phyloP scores from a whole-genome alignment of 2,113 vertebrate genomes.

The Colinus virginianus region DNA sequence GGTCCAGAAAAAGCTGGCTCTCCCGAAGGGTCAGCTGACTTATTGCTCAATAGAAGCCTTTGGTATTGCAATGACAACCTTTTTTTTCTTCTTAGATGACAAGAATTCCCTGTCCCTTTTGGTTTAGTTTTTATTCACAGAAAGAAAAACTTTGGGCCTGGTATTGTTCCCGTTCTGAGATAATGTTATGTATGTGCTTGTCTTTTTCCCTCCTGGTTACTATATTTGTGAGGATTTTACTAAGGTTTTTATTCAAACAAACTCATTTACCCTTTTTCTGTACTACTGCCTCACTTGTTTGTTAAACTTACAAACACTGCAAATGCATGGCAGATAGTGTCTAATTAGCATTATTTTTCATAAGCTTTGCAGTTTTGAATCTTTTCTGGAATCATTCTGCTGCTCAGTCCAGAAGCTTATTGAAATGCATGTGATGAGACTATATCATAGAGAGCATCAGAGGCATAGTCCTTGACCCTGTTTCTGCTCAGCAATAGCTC shows the following conservation, averaged over 20 bases:
- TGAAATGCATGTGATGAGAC: neutral
- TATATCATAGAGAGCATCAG: neutral
- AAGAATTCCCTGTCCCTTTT: neutral
- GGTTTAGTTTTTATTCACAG: neutral
- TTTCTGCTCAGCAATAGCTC: neutral
- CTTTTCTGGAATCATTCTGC: neutral
- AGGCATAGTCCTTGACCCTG: constrained; percentile 18
- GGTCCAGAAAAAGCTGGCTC: neutral
- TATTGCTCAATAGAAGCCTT: neutral
- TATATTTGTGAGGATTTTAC: neutral
- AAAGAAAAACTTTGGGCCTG: neutral
- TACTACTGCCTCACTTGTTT: neutral
- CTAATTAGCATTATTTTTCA: neutral
- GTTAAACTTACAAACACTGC: neutral
- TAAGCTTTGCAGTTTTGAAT: neutral
- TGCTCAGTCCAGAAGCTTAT: neutral
- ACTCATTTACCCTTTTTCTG: neutral
- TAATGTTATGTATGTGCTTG: neutral
- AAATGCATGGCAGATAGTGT: neutral
- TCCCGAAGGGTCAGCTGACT: neutral
- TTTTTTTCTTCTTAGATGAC: neutral
- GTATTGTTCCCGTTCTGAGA: neutral
- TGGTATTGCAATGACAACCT: neutral
- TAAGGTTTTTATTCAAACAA: neutral
- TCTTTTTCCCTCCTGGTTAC: neutral